Evolutionary conservation across 2,888 invertebrate genomes (phyloP).

Genomic region (Taphrorychus bicolor): DNA sequence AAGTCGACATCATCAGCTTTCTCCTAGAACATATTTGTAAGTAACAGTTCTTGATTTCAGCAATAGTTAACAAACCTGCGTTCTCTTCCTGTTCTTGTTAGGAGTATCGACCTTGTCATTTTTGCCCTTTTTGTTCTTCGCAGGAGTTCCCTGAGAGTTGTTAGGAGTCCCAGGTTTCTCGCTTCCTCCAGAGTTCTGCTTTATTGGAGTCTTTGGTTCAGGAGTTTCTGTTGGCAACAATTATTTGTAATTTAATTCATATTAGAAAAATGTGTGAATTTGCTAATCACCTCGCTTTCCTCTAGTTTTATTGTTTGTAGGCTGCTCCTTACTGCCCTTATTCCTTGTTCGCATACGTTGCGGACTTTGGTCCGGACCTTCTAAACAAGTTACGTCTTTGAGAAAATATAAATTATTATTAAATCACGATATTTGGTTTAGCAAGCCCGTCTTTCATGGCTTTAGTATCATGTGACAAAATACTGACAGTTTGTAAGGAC

Average conservation of each 20-base stretch:
- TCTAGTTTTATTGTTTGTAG: constrained; percentile 57
- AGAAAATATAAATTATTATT: no score
- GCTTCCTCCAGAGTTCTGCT: constrained; percentile 50
- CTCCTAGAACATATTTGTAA: constrained; percentile 27
- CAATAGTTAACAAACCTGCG: constrained; percentile 50
- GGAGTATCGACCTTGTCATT: constrained; percentile 64
- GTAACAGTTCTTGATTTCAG: background rate
- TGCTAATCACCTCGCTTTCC: constrained; percentile 61
- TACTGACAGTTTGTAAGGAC: no score
- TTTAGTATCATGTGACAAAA: no score
- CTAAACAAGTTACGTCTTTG: no score
- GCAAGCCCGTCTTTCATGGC: no score
- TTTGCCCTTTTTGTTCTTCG: constrained; percentile 50
- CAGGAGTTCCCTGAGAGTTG: constrained; percentile 39
- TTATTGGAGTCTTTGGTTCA: constrained; percentile 63
- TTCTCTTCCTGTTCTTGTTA: constrained; percentile 64
- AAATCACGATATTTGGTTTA: no score
- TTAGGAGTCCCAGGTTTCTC: constrained; percentile 44
- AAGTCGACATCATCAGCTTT: constrained; percentile 57
- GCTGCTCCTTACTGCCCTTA: constrained; percentile 66
- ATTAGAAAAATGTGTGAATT: background rate
- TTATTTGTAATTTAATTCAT: background rate
- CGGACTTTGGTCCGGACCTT: constrained; percentile 81
- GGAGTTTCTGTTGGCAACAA: constrained; percentile 54
- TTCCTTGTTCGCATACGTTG: constrained; percentile 90